A percentile compares a stretch with the other conserved stretches of the same genome.
These are phyloP conservation scores for Chesias legatella DNA, from an alignment of 2,888 invertebrate genomes.

Conservation along the genomic window DNA sequence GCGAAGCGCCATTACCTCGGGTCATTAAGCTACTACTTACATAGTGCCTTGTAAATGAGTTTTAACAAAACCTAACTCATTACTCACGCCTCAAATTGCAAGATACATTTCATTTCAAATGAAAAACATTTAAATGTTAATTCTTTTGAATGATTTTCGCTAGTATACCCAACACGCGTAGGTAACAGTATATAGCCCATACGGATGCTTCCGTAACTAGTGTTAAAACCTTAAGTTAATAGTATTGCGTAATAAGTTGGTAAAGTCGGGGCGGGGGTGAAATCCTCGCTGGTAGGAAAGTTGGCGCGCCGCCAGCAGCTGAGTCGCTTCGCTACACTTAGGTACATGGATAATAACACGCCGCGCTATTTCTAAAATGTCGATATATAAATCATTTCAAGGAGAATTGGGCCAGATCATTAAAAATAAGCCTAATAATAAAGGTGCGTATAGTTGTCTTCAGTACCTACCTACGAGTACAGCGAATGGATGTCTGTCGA, in stretches of 20 bases:
- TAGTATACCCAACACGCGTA: no score
- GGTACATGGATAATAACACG: conserved; percentile 46
- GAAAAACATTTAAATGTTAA: no score
- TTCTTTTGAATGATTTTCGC: no score
- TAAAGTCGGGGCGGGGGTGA: conserved; percentile 33
- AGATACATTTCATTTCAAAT: no score
- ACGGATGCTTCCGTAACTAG: conserved; percentile 11
- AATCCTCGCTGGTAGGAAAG: conserved; percentile 34
- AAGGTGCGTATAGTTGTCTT: no score
- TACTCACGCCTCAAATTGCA: conserved; percentile 1
- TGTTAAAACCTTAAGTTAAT: conserved; percentile 32
- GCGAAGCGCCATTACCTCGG: conserved; percentile 6
- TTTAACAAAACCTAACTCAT: conserved; percentile 17
- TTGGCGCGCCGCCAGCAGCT: conserved; percentile 58
- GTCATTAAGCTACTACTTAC: conserved; percentile 15
- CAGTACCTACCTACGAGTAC: no score
- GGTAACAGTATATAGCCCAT: background rate
- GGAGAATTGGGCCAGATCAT: conserved; percentile 1
- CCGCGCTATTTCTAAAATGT: conserved; percentile 34
- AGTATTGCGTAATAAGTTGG: conserved; percentile 48
- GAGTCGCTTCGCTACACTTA: conserved; percentile 51
- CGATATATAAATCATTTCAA: conserved; percentile 9
- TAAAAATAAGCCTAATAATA: no score
- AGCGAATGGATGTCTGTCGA: no score
- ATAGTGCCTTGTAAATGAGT: conserved; percentile 18